These are phyloP conservation scores for Acleris emargana DNA, from an alignment of 2,888 invertebrate species.

Conservation along the genomic window DNA sequence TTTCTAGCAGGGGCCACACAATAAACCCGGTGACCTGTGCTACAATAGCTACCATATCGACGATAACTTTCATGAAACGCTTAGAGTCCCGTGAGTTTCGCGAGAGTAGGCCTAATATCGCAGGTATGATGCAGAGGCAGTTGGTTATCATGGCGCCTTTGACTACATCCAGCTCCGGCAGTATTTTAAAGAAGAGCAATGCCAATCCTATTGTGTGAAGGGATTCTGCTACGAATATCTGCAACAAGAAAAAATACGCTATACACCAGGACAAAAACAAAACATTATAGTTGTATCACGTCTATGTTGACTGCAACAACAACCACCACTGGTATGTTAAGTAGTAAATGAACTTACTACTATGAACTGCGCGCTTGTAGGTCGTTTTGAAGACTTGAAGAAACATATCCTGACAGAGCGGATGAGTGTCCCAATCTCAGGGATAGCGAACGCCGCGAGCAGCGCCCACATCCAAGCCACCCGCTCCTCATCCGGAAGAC, in stretches of 20 bases:
- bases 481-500: constrained; percentile 92
- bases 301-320: no score
- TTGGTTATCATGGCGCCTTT: constrained; percentile 98
- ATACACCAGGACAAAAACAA: no score
- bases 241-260: constrained; percentile 41
- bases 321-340: no score
- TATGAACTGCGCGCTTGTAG: constrained; percentile 82
- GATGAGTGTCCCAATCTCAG: constrained; percentile 94
- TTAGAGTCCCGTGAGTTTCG: constrained; percentile 92
- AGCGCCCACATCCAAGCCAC: constrained; percentile 97
- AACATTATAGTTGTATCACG: background rate
- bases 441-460: constrained; percentile 93
- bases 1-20: constrained; percentile 94
- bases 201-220: constrained; percentile 94
- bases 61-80: constrained; percentile 89
- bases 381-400: constrained; percentile 93
- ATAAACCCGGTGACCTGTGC: constrained; percentile 96
- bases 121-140: constrained; percentile 96
- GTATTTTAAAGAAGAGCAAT: constrained; percentile 92
- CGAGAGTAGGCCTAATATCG: constrained; percentile 89
- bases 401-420: constrained; percentile 93
- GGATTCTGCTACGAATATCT: constrained; percentile 93
- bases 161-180: constrained; percentile 96
- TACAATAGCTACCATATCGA: constrained; percentile 93
- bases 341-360: constrained; percentile 57